A percentile compares a stretch with the other conserved stretches of the same genome.
Conservation (phyloP, 2,113 vertebrate species). For the Cinclus cinclus region DNA sequence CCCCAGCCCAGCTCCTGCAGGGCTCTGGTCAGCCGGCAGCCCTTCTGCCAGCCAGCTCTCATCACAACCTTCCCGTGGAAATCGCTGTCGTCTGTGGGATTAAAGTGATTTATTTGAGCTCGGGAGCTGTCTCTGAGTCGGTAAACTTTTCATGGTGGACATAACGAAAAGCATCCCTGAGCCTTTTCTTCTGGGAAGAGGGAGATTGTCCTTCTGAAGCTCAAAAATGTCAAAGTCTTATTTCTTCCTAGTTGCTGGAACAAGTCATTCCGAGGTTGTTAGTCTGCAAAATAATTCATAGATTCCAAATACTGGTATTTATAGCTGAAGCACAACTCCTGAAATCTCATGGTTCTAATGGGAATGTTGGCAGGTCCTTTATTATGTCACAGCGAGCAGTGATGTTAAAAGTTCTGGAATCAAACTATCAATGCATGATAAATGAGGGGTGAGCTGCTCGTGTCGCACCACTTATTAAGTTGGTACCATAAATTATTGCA, state of each 20-base stretch:
- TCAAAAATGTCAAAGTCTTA: not conserved
- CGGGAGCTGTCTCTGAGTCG: not conserved
- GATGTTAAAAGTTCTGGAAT: slow-evolving; percentile 32
- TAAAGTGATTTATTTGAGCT: not conserved
- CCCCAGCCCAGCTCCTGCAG: not conserved
- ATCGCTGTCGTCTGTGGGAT: not conserved
- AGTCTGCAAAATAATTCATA: not conserved
- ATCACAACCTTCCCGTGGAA: not conserved
- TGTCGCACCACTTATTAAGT: slow-evolving; percentile 5
- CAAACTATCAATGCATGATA: slow-evolving; percentile 2
- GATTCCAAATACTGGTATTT: not conserved
- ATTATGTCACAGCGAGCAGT: not conserved
- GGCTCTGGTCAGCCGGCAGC: not conserved
- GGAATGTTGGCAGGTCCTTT: slow-evolving; percentile 43
- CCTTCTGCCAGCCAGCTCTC: not conserved
- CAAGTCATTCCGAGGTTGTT: not conserved
- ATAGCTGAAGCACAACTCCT: not conserved
- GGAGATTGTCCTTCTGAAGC: not conserved
- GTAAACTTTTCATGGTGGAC: not conserved
- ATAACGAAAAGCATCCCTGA: not conserved
- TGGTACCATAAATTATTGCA: slow-evolving; percentile 18
- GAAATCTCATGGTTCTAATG: not conserved
- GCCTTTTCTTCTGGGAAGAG: not conserved
- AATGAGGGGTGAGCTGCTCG: slow-evolving; percentile 8
- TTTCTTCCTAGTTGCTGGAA: not conserved